Percentiles rank a stretch among this genome's conserved stretches.
These are phyloP conservation scores for Pseudotriccus pelzelni DNA, from an alignment of 2,797 vertebrate genomes.

Conservation along the genomic window DNA sequence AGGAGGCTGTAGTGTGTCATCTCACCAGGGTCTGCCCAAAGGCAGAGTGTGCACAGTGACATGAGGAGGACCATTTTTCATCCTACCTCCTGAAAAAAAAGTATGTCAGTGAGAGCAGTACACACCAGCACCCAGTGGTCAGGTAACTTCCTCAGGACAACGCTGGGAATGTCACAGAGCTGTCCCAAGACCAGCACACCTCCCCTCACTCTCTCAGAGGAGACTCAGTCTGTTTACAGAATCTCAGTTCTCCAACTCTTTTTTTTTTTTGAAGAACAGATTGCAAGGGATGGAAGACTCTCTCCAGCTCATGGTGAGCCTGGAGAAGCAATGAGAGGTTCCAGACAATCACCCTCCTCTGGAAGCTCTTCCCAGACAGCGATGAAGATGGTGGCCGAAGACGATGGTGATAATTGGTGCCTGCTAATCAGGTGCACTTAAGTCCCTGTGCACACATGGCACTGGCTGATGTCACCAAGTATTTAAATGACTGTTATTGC, in stretches of 20 bases:
- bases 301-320: background rate
- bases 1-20: too few species aligned
- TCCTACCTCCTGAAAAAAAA: background rate
- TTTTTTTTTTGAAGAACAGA: background rate
- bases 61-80: background rate
- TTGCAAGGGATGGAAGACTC: background rate
- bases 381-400: background rate
- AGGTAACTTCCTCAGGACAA: background rate
- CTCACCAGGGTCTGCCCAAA: background rate
- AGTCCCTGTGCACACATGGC: background rate
- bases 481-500: background rate
- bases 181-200: background rate
- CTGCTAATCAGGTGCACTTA: background rate
- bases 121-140: background rate
- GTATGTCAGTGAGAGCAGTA: background rate
- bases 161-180: fast-evolving
- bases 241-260: background rate
- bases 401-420: background rate
- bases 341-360: background rate
- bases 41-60: fast-evolving
- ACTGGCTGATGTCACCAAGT: background rate
- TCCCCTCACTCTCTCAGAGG: background rate
- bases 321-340: background rate
- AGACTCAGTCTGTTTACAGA: background rate
- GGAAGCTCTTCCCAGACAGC: background rate